phyloP scores from a whole-genome alignment of 2,113 vertebrate genomes.

The Calidris pugnax region DNA sequence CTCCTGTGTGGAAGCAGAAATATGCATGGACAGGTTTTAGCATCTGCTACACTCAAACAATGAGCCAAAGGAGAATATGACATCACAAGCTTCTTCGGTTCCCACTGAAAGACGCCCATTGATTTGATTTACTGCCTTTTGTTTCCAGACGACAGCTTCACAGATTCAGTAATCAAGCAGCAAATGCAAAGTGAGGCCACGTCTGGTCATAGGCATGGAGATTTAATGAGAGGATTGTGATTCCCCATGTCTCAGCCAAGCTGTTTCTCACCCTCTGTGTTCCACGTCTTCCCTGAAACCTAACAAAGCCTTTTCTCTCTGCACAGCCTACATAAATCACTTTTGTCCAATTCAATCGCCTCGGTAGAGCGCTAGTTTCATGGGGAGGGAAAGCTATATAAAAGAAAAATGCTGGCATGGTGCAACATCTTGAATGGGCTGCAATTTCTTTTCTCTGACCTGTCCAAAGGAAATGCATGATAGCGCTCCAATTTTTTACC shows the following conservation, averaged over 20 bases:
- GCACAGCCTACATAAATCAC: slow-evolving; percentile 53
- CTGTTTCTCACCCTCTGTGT: slow-evolving; percentile 19
- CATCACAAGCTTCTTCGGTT: not conserved
- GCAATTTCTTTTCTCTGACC: not conserved
- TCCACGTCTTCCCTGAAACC: slow-evolving; percentile 9
- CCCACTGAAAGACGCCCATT: not conserved
- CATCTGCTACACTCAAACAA: not conserved
- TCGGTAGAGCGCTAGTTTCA: slow-evolving; percentile 41
- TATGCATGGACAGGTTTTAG: not conserved
- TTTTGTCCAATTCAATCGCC: slow-evolving; percentile 7
- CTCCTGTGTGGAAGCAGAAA: not conserved
- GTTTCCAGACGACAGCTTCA: not conserved
- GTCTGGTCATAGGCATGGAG: slow-evolving; percentile 20
- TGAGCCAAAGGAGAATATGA: not conserved
- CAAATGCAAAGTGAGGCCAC: not conserved
- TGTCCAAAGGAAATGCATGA: not conserved
- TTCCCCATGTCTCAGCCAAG: slow-evolving; percentile 22
- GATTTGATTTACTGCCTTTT: slow-evolving; percentile 44
- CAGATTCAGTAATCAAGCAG: slow-evolving; percentile 34
- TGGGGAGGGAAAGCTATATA: not conserved
- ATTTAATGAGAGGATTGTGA: slow-evolving; percentile 47
- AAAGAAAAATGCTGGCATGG: not conserved
- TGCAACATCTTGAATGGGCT: not conserved
- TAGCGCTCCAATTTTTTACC: not conserved
- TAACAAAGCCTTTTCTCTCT: slow-evolving; percentile 50